Evolutionary conservation across 2,797 vertebrate species (phyloP).

Genomic region (Pangasius mekongensis): DNA sequence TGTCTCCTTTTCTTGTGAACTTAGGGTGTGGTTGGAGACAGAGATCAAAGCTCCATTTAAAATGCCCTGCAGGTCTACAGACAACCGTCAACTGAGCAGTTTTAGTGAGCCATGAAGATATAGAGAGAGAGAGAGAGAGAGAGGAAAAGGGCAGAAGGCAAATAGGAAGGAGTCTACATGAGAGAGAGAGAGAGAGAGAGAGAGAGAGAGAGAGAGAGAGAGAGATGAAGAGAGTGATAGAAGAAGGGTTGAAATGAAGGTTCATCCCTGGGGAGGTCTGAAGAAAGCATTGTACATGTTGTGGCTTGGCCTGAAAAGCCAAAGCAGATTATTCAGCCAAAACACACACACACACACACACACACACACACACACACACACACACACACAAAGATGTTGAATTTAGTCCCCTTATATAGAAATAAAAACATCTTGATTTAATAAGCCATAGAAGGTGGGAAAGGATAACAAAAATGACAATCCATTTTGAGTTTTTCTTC

Average conservation of each 20-base stretch:
- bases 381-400: not conserved
- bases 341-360: not conserved
- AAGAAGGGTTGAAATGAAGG: slow-evolving; percentile 11
- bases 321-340: slow-evolving; percentile 19
- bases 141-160: not conserved
- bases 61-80: slow-evolving; percentile 49
- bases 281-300: slow-evolving; percentile 31
- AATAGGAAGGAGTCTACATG: not conserved
- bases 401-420: not conserved
- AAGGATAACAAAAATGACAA: not conserved
- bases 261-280: slow-evolving; percentile 3
- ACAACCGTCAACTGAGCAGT: slow-evolving; percentile 47
- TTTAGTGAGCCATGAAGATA: slow-evolving; percentile 40
- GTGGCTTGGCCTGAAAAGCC: slow-evolving; percentile 7
- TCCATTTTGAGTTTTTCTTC: not conserved
- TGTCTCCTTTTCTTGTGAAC: slow-evolving; percentile 19
- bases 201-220: not conserved
- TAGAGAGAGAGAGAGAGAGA: not conserved
- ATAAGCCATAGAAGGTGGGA: not conserved
- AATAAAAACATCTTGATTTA: not conserved
- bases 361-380: not conserved
- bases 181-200: not conserved
- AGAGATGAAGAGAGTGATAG: not conserved
- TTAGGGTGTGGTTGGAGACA: slow-evolving; percentile 40
- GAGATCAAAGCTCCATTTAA: slow-evolving; percentile 62